Conservation (phyloP, 2,888 invertebrate genomes). For the Polylopha cassiicola region DNA sequence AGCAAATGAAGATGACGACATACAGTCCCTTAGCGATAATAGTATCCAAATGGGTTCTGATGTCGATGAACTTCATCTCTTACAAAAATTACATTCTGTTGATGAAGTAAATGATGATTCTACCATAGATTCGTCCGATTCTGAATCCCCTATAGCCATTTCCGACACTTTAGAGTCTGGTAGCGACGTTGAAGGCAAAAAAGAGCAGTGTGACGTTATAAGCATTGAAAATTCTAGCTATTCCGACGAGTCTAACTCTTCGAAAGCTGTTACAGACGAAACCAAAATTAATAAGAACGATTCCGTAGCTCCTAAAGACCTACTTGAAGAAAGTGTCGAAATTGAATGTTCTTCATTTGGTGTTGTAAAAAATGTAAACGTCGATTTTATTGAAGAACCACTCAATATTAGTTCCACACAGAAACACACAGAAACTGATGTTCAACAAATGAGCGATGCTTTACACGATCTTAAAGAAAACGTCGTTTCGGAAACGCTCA, state of each 20-base stretch:
- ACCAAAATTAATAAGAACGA: conserved; percentile 24
- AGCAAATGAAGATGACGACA: conserved; percentile 15
- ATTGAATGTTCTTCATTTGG: conserved; percentile 28
- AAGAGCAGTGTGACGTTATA: conserved; percentile 45
- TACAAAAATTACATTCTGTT: conserved; percentile 56
- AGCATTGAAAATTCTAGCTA: conserved; percentile 69
- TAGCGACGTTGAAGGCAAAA: conserved; percentile 34
- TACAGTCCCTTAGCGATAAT: conserved; percentile 41
- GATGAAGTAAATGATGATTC: conserved; percentile 44
- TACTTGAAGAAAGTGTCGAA: conserved; percentile 28
- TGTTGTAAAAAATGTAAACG: conserved; percentile 28
- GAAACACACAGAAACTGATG: too few relatives aligned
- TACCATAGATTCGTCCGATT: conserved; percentile 47
- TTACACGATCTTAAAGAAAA: too few relatives aligned
- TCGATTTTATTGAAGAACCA: conserved; percentile 44
- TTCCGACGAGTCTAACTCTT: conserved; percentile 34
- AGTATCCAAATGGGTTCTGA: conserved; percentile 49
- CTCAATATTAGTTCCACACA: too few relatives aligned
- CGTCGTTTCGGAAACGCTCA: too few relatives aligned
- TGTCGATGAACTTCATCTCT: conserved; percentile 57
- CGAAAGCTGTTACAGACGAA: conserved; percentile 41
- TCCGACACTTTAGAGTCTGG: conserved; percentile 53
- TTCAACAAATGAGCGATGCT: too few relatives aligned
- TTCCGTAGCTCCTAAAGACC: conserved; percentile 19
- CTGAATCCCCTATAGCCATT: conserved; percentile 52